Evolutionary conservation across 2,113 vertebrate species (phyloP), one percentile per base, ranked within the genome.

Genomic region (Orycteropus afer): DNA sequence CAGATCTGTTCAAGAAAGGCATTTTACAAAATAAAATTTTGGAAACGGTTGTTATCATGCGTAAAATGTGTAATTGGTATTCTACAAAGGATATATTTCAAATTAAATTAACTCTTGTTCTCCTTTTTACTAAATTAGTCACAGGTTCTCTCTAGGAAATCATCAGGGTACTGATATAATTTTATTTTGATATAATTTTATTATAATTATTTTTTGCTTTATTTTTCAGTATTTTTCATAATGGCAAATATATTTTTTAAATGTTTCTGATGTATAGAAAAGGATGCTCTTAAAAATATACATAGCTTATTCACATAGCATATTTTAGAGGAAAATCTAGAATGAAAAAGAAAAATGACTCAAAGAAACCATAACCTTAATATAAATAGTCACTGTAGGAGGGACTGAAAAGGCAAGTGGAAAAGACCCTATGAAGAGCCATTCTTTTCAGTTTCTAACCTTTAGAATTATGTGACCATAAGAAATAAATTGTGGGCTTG

Each of bases 121-220:
- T 40, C 3, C 37, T 74, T 93, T 80, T 51, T 32, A 45, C 0
- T 45, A 73, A 82, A 76, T 27, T 71, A 74, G 67, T 40, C 47
- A 89, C 0, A 77, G 42, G 6, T 12, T 22, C 22, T 84, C 12
- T 78, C 17, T 8, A 29, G 11, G 37, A 42, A 69, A 76, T 74
- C 85, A 82, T 3, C 42, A 76, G 20, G 34, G 5, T 17, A 61
- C 40, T 0, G 76, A 40, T 25, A 45, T 65, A 51, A 59, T 49
- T 90, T 86, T 89, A 92, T 76, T 91, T 76, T 91, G 40, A 71
- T 79, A 51, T n/a, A n/a, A n/a, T n/a, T n/a, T n/a, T n/a, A n/a
- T n/a, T n/a, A n/a, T n/a, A n/a, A n/a, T n/a, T n/a, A n/a, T 10
- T 9, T 65, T 88, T 90, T 51, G 29, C 47, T 89, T 89, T 71